Evolutionary conservation across 1,140 invertebrate species (phyloP), one percentile per base, ranked within the genome.

Genomic region (Aethina tumida): DNA sequence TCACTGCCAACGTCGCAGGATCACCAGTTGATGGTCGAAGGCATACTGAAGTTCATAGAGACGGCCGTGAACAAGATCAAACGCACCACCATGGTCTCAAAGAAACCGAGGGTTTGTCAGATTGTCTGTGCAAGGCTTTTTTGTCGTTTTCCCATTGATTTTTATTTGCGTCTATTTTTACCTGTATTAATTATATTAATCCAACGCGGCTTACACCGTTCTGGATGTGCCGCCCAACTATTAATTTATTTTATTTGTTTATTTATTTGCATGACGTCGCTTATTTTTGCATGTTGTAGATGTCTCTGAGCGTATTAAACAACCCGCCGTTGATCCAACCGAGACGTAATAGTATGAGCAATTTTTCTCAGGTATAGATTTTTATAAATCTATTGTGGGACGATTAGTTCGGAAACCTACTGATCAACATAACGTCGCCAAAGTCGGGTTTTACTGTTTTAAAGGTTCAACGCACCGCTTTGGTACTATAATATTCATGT

Each of bases 1-100:
- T 63, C 69, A 19, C 61, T 71, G 2, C 56, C 68, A 18, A 72
- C 69, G 2, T 54, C 69, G 0, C 65, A 74, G 0, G 86, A 92
- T 12, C 71, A 83, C 28, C 70, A 76, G 24, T 58, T 61, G 17
- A 58, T 77, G 32, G 71, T 79, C 22, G 72, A 83, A 35, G 79
- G 79, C 5, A 91, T 94, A 61, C 64, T 94, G 4, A 79, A 84
- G 46, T 91, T 94, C 56, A 77, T 92, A 7, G 91, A 96, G 64
- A 75, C 76, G 0, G 81, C 79, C 63, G 73, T 95, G 15, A 96
- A 97, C 65, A 90, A 91, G 66, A 82, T 94, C 53, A 81, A 81
- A 58, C 64, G 84, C 47, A 74, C 79, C 9, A 73, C 71, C 58
- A 70, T 62, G 3, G 41, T 53, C n/a, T 64, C 67, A 24, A 76